Evolutionary conservation across 2,888 invertebrate species (phyloP).

Genomic region (Platynereis dumerilii): DNA sequence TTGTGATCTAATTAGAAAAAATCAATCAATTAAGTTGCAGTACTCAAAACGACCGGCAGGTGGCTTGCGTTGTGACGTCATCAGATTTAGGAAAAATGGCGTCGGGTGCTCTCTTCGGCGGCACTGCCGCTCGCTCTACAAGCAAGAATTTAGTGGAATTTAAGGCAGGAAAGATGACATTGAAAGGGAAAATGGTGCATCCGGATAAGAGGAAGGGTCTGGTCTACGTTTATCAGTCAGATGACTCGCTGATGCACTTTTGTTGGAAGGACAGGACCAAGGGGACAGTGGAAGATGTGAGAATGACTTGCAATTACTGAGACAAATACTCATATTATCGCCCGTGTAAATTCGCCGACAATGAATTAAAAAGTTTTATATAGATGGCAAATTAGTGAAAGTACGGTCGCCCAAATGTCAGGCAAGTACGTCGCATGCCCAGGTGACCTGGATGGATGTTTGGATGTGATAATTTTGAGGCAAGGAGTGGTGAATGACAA

Average conservation of each 20-base stretch:
- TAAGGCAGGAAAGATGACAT: conserved; percentile 92
- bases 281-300: conserved; percentile 89
- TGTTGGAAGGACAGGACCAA: conserved; percentile 98
- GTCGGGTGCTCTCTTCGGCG: conserved; percentile 67
- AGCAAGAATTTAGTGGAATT: conserved; percentile 86
- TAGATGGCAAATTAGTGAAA: no score
- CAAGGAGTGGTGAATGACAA: no score
- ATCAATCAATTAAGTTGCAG: no score
- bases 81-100: conserved; percentile 33
- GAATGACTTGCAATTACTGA: conserved; percentile 38
- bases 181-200: conserved; percentile 83
- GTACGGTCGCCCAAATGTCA: no score
- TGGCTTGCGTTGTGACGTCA: neutral
- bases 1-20: no score
- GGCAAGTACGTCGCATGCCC: no score
- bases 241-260: conserved; percentile 97
- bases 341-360: no score
- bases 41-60: no score
- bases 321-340: conserved; percentile 21
- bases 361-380: no score
- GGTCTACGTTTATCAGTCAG: conserved; percentile 93
- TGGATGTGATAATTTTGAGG: no score
- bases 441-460: no score
- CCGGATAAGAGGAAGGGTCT: conserved; percentile 95
- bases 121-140: conserved; percentile 74